Conservation (phyloP, 2,888 invertebrate species). For the Hyalella azteca region DNA sequence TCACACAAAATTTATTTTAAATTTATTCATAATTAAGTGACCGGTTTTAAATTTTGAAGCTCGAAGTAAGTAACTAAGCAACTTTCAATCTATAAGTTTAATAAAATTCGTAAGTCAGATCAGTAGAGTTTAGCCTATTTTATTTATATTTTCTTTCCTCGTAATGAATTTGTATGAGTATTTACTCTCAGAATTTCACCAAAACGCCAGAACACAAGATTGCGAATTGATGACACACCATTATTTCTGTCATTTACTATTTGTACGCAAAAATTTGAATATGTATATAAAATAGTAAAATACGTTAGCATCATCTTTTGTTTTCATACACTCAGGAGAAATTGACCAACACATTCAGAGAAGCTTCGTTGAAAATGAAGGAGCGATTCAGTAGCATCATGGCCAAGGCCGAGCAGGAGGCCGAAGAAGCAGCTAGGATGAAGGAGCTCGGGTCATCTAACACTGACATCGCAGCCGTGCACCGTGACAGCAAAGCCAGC, state of each 20-base stretch:
- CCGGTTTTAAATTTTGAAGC: no score
- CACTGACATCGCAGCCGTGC: neutral
- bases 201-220: no score
- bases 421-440: constrained; percentile 6
- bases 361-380: constrained; percentile 83
- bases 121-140: no score
- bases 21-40: no score
- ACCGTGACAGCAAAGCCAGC: neutral
- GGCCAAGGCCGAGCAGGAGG: constrained; percentile 62
- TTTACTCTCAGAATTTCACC: no score
- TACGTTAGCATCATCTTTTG: no score
- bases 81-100: no score
- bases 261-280: neutral
- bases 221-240: neutral
- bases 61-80: no score
- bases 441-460: constrained; percentile 13
- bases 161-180: no score
- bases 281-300: neutral
- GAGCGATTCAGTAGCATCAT: constrained; percentile 81
- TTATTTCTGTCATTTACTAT: neutral
- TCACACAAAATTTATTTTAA: no score
- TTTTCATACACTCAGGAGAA: constrained; percentile 67
- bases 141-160: no score
- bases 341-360: constrained; percentile 78
- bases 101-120: no score